Base-by-base conservation (phyloP, 2,888 invertebrate species). In the Chironomus tentans region DNA sequence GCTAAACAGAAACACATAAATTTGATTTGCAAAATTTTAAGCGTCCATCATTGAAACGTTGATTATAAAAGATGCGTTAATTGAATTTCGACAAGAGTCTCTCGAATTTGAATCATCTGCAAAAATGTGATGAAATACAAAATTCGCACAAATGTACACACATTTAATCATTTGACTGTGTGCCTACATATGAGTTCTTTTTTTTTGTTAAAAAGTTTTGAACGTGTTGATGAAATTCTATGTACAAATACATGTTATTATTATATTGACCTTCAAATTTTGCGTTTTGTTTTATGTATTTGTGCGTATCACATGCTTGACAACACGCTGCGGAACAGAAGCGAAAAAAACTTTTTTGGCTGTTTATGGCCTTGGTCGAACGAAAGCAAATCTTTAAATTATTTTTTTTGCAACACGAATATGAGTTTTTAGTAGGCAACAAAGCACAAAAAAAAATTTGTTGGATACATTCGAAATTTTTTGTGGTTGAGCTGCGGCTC, bases 261-360 rank as follows among this genome's bases (percentile, higher is more conserved):
- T 74, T 74, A 74, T 47, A 68, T 74, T 74, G 74, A 74, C 74
- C 74, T 74, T 74, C 74, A 74, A 74, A 74, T 74, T 74, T 74
- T 74, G 74, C 74, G 74, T 74, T 74, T 61, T 48, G 22, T 65
- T 65, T 65, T 15, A 48, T 74, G 74, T 74, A 47, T 10, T 74
- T 68, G 74, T 74, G 74, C 74, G 74, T 74, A 68, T 74, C 65
- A 68, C 74, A 68, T 74, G 74, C 74, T 68, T 74, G 74, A 74
- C 74, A 74, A 74, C 74, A 68, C 74, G 62, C 72, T 46, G 28
- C 72, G 72, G 47, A 74, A 74, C 28, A 46, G 61, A 65, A 68
- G 50, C n/a, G 10, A 50, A 61, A 47, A 18, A 22, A 18, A 21
- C 15, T 47, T 62, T 68, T 47, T 62, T 68, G 74, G 74, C 74